Evolutionary conservation across 2,888 invertebrate species (phyloP).

Genomic region (Dione vanillae): DNA sequence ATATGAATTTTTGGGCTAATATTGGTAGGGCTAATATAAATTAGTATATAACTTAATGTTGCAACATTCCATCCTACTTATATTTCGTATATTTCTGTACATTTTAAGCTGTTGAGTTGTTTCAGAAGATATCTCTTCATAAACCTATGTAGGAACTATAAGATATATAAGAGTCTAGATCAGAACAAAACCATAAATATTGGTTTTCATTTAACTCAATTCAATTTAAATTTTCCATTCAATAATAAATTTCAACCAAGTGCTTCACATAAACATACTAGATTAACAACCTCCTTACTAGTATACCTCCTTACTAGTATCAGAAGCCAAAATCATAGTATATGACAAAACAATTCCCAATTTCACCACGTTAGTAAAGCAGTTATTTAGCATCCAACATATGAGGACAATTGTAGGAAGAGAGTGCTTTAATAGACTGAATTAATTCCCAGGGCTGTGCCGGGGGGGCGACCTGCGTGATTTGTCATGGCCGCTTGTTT

Average conservation of each 20-base stretch:
- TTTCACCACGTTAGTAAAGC: not conserved
- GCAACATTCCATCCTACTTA: not conserved
- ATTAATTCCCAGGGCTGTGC: conserved; percentile 59
- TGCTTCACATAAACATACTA: too few species aligned
- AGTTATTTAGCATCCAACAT: conserved; percentile 9
- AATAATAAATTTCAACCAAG: too few species aligned
- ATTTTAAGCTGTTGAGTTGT: not conserved
- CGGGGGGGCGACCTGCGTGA: conserved; percentile 47
- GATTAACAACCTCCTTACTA: too few species aligned
- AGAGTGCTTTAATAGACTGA: conserved; percentile 53
- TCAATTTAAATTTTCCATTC: too few species aligned
- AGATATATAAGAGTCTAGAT: too few species aligned
- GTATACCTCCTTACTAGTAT: not conserved
- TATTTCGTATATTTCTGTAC: not conserved
- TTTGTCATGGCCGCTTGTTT: conserved; percentile 51
- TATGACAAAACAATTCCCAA: not conserved
- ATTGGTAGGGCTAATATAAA: too few species aligned
- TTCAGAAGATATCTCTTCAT: too few species aligned
- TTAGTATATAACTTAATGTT: not conserved
- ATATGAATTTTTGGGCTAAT: too few species aligned
- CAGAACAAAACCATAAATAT: too few species aligned
- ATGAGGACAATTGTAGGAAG: conserved; percentile 16
- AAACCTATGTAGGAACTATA: too few species aligned
- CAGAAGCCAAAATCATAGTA: not conserved
- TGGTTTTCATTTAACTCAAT: too few species aligned